A percentile compares a stretch with the other conserved stretches of the same genome.
Evolutionary conservation across 2,888 invertebrate species (phyloP).

Genomic region (Pimpla rufipes): DNA sequence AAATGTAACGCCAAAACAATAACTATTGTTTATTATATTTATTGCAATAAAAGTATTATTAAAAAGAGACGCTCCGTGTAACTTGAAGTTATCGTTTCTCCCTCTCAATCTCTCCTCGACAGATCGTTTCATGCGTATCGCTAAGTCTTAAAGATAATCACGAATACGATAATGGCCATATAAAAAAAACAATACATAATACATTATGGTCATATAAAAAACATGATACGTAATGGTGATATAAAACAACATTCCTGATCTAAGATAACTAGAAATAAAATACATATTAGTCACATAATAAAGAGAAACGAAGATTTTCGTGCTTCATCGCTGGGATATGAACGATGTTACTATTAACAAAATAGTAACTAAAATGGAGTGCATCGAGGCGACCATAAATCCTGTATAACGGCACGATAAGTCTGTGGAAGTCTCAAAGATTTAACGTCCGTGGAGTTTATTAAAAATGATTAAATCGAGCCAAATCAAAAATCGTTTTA

Average conservation of each 20-base stretch:
- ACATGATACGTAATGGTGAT: background rate
- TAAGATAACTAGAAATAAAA: background rate
- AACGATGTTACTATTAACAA: too few relatives aligned
- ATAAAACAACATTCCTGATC: background rate
- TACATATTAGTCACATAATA: background rate
- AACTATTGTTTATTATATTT: conserved; percentile 82
- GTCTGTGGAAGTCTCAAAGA: too few relatives aligned
- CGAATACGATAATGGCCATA: too few relatives aligned
- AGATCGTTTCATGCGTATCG: background rate
- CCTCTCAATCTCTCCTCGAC: background rate
- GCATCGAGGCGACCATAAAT: too few relatives aligned
- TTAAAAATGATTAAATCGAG: too few relatives aligned
- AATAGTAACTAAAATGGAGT: too few relatives aligned
- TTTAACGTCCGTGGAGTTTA: too few relatives aligned
- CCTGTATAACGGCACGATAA: too few relatives aligned
- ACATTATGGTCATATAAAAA: background rate
- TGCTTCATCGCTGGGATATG: background rate
- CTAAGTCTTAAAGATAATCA: background rate
- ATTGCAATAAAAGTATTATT: conserved; percentile 82
- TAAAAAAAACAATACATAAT: too few relatives aligned
- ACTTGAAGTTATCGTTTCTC: background rate
- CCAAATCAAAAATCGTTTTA: too few relatives aligned
- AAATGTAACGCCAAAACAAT: conserved; percentile 81
- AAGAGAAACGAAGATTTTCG: background rate
- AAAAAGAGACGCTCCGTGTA: conserved; percentile 66